Evolutionary conservation across 2,888 invertebrate genomes (phyloP).

Genomic region (Volucella bombylans): DNA sequence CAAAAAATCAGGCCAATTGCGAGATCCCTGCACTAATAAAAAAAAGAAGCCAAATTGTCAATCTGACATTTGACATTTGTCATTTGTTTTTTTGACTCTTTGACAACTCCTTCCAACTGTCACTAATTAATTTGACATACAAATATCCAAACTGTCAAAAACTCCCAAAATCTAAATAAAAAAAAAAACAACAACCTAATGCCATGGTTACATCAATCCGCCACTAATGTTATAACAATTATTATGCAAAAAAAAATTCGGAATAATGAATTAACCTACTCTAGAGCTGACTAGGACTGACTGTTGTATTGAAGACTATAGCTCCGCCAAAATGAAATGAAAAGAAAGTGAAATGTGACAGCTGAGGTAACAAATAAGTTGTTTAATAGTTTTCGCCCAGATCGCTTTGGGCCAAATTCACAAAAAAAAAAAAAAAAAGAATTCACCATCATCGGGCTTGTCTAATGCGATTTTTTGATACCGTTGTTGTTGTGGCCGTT

Average conservation of each 20-base stretch:
- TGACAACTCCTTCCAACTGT: slow-evolving; percentile 11
- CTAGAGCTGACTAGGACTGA: slow-evolving; percentile 20
- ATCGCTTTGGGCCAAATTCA: slow-evolving; percentile 68
- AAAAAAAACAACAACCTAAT: slow-evolving; percentile 13
- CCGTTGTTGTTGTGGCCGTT: slow-evolving; percentile 5
- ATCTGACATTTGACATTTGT: too few species aligned
- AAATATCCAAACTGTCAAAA: slow-evolving; percentile 29
- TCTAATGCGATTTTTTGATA: slow-evolving; percentile 55
- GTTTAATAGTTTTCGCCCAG: slow-evolving; percentile 68
- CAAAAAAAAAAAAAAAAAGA: slow-evolving; percentile 4
- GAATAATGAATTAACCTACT: slow-evolving; percentile 67
- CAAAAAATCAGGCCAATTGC: slow-evolving; percentile 17
- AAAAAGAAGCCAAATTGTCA: background rate
- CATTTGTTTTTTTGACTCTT: too few species aligned
- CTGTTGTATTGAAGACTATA: too few species aligned
- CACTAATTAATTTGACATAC: slow-evolving; percentile 28
- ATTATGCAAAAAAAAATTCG: slow-evolving; percentile 65
- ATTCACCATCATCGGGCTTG: slow-evolving; percentile 12
- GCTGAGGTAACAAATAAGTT: slow-evolving; percentile 73
- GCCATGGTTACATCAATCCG: slow-evolving; percentile 58
- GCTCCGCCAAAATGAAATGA: slow-evolving; percentile 68
- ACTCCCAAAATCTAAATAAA: background rate
- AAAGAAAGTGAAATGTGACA: slow-evolving; percentile 74
- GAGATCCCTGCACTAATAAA: slow-evolving; percentile 4
- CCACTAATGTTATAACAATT: slow-evolving; percentile 61